Evolutionary conservation across 2,797 vertebrate genomes (phyloP), one percentile per base, ranked within the genome.

Genomic region (Chelonia mydas): DNA sequence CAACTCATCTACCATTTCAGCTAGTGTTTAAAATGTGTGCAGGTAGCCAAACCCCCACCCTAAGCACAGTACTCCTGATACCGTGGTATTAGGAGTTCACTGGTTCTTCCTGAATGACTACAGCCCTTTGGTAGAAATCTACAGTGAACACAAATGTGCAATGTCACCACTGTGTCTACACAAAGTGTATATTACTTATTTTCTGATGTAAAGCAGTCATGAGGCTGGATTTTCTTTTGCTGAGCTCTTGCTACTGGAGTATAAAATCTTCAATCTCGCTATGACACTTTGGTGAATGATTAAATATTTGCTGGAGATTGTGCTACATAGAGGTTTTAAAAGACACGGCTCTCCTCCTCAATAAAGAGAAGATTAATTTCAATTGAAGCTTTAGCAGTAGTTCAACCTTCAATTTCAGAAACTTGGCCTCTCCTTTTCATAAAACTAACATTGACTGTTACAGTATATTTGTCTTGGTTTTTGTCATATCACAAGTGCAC

Each of bases 301-400:
- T 95, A 92, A 96, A 96, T 97, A 97, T 79, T 96, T 95, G 93
- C 86, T 97, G 92, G 94, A 96, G 92, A 96, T 97, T 96, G 93
- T 97, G 96, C 93, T 94, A 92, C 88, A 88, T 37, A 84, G 79
- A 96, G 59, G 13, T 82, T 97, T 97, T 95, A 94, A 96, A 76
- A 83, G 45, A 84, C 57, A 96, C 92, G 95, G 4, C 17, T 95
- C 50, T 95, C 2, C 83, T 94, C 91, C 76, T 91, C 84, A 85
- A 51, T 89, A 95, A 95, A 61, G 7, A 80, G 83, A 87, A 83
- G 10, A 12, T 7, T 88, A 11, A 89, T 92, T 90, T 91, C 81
- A 72, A 87, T 79, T 84, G 80, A 78, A 97, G 74, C 81, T 96
- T 97, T 93, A 95, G 87, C 76, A 95, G 92, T 74, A 83, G 17